Base-by-base conservation (phyloP, 2,113 vertebrate species). In the Syngnathus typhle region DNA sequence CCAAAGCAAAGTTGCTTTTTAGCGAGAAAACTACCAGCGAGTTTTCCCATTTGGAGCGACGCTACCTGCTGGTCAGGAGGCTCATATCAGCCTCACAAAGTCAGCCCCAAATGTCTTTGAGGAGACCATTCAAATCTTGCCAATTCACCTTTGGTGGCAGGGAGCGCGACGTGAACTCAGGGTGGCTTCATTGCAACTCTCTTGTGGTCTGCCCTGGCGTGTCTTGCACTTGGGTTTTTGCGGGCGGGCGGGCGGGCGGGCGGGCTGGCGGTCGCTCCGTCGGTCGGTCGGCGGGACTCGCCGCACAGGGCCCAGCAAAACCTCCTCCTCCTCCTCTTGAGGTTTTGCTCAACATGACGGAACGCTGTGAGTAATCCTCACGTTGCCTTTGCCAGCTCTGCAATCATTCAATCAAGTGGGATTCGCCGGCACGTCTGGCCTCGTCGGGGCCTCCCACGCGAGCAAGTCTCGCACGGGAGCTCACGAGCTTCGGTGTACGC, bases 241-340 rank as follows among this genome's bases (percentile, higher is more conserved):
- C 7, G 60, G 60, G 60, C 60, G 19, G 41, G 37, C 39, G 5
- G n/a, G n/a, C n/a, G n/a, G n/a, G n/a, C n/a, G n/a, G n/a, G n/a
- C n/a, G n/a, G n/a, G n/a, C n/a, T n/a, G n/a, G n/a, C n/a, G n/a
- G n/a, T n/a, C n/a, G n/a, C n/a, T n/a, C n/a, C n/a, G 6, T n/a
- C 39, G 60, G 60, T 44, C 13, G 1, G 60, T 44, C 13, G 1
- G 21, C 60, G 9, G 41, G 41, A 27, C 41, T 27, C 41, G n/a
- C 39, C 59, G 59, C 58, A 60, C 58, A n/a, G 18, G 16, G 54
- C 60, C 44, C 39, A 62, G 44, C 60, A 62, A 62, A 62, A 62
- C 60, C 60, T 44, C 39, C n/a, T 62, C n/a, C 21, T 44, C 11
- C 12, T 62, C 39, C 3, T 62, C n/a, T 1, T 62, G 39, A 62